phyloP scores from a whole-genome alignment of 1,140 invertebrate genomes.

The Diorhabda sublineata region DNA sequence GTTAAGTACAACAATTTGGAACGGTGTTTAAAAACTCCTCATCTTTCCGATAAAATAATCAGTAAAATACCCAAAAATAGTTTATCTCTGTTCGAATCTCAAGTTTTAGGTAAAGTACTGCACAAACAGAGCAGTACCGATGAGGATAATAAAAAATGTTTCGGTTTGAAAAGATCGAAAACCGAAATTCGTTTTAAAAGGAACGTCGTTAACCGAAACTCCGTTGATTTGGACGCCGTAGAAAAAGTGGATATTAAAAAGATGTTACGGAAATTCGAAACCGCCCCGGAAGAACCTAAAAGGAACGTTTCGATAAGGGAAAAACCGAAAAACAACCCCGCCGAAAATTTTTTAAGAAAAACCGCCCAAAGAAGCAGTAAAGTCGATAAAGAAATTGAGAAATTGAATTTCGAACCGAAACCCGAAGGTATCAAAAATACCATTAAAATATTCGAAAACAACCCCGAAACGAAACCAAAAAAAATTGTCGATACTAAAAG shows the following conservation, averaged over 20 bases:
- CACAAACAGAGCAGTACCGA: conserved; percentile 26
- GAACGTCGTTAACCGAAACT: conserved; percentile 33
- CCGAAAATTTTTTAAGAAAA: not conserved
- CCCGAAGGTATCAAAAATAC: not conserved
- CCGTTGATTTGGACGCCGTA: conserved; percentile 44
- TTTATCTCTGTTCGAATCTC: conserved; percentile 41
- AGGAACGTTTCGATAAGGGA: conserved; percentile 9
- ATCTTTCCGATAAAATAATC: conserved; percentile 33
- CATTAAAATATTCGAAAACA: not conserved
- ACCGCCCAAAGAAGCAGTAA: not conserved
- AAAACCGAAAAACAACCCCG: not conserved
- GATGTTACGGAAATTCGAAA: conserved; percentile 43
- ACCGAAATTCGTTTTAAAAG: conserved; percentile 39
- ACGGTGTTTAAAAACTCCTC: conserved; percentile 34
- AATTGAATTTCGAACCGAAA: not conserved
- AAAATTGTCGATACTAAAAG: not conserved
- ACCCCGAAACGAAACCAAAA: not conserved
- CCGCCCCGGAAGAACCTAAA: conserved; percentile 20
- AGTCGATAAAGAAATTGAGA: not conserved
- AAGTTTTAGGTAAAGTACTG: conserved; percentile 38
- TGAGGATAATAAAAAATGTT: conserved; percentile 23
- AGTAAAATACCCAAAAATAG: conserved; percentile 43
- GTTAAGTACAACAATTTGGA: conserved; percentile 46
- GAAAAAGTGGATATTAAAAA: conserved; percentile 44
- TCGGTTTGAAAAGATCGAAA: conserved; percentile 39